Evolutionary conservation across 2,888 invertebrate species (phyloP), one percentile per base, ranked within the genome.

Genomic region (Glaucopsyche alexis): DNA sequence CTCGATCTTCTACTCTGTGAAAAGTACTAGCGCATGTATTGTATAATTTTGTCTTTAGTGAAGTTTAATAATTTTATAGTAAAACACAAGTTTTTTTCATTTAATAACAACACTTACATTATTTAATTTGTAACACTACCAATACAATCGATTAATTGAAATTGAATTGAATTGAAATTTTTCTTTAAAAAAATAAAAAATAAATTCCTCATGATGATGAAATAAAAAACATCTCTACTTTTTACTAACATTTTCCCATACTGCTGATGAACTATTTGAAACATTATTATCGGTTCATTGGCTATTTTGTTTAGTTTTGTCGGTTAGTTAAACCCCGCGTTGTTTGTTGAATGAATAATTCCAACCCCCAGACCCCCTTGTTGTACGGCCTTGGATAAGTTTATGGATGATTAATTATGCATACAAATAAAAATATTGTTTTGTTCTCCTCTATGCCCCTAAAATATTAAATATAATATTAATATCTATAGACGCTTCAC

Each of bases 281-380:
- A 87, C 42, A 86, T 88, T 86, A 86, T 84, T 81, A 82, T 77
- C 77, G 81, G 83, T 79, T 84, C 84, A 89, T 88, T 81, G 85
- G 83, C 81, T 83, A 85, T 88, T 87, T 89, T 86, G 88, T 90
- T 88, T 87, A 87, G 87, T 87, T 86, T 85, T 84, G 72, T 64
- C 47, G 81, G 82, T 81, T 83, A 85, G 86, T 87, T 86, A 84
- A 85, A 84, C 83, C 86, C 87, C 86, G 84, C 82, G 80, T 74
- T 82, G 80, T 81, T 81, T 81, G 82, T 81, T 81, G 83, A 84
- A 81, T 91, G 88, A 91, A 92, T 91, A 88, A 91, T 88, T 89
- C 60, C 79, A 78, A 81, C 83, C 78, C 83, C 79, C 78, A 81
- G n/a, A 84, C 78, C 83, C 85, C 85, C 55, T 60, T 60, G 47